A percentile compares a stretch with the other conserved stretches of the same genome.
These are phyloP conservation scores for Ptyas mucosa DNA, from an alignment of 2,113 vertebrate species.

Conservation along the genomic window DNA sequence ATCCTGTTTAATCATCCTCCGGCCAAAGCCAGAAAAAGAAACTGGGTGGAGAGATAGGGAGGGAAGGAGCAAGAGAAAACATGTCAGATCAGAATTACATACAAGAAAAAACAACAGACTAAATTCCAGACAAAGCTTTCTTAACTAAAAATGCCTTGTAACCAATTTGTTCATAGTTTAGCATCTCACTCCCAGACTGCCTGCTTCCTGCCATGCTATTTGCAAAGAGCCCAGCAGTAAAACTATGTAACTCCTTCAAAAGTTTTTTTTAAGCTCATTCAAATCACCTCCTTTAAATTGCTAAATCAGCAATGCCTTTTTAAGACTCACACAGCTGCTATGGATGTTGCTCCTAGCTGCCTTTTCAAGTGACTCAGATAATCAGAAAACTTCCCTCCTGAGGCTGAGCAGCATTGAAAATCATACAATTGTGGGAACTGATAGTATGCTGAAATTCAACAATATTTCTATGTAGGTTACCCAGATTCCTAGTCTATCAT, in stretches of 20 bases:
- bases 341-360: background rate
- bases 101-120: background rate
- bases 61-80: background rate
- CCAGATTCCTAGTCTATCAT: background rate
- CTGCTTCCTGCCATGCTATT: background rate
- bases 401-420: background rate
- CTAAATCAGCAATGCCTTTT: background rate
- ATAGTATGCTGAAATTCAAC: background rate
- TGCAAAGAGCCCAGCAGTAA: background rate
- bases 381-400: background rate
- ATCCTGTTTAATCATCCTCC: background rate
- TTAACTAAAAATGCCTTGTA: background rate
- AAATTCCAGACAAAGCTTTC: background rate
- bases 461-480: background rate
- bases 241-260: background rate
- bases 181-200: background rate
- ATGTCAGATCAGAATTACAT: background rate
- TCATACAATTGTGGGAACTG: background rate
- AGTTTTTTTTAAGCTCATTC: background rate
- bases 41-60: background rate
- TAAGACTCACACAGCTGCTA: background rate
- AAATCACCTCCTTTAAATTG: background rate
- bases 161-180: background rate
- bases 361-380: background rate
- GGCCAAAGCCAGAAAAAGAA: background rate